Evolutionary conservation across 2,888 invertebrate species (phyloP), one percentile per base, ranked within the genome.

Genomic region (Deladenus siricidicola): DNA sequence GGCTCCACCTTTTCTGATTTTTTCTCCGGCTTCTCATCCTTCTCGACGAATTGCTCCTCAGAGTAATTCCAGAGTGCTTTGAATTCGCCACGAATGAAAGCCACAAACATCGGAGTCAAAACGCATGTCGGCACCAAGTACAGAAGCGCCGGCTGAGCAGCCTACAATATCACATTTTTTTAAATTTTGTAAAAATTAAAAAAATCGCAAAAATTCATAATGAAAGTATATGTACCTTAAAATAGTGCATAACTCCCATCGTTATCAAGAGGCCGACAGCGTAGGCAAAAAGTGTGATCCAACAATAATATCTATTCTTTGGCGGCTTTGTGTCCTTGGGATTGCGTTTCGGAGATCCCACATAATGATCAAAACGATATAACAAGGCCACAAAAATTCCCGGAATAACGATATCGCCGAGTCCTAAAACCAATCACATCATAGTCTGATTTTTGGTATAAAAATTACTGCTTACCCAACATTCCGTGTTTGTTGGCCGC

Each of bases 371-470:
- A 82, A 93, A 99, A 69, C 98, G 86, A 52, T 96, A 84, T 50
- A 99, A 83, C 26, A 99, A 84, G 0, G 98, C 96, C 75, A 99
- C 94, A 81, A 99, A 99, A 79, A 98, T 94, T 68, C 98, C 98
- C 3, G 98, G 98, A 69, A 99, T 90, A 34, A 99, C 98, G 75
- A 99, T 96, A 81, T 99, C 98, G 3, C 98, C 98, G 14, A 99
- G 85, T 0, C 75, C 73, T 72, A 43, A 51, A 1, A 21, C 17
- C 28, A n/a, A n/a, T n/a, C n/a, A n/a, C 4, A 45, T 28, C 17
- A 42, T 8, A 21, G n/a, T 43, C 23, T n/a, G 10, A 17, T 45
- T 55, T 10, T 21, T 29, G 10, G 1, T 19, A 42, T 24, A 21
- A 4, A 4, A 6, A 34, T 10, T 39, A 45, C 60, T 17, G 6